Base-by-base conservation (phyloP, 2,113 vertebrate genomes). In the Anolis carolinensis region DNA sequence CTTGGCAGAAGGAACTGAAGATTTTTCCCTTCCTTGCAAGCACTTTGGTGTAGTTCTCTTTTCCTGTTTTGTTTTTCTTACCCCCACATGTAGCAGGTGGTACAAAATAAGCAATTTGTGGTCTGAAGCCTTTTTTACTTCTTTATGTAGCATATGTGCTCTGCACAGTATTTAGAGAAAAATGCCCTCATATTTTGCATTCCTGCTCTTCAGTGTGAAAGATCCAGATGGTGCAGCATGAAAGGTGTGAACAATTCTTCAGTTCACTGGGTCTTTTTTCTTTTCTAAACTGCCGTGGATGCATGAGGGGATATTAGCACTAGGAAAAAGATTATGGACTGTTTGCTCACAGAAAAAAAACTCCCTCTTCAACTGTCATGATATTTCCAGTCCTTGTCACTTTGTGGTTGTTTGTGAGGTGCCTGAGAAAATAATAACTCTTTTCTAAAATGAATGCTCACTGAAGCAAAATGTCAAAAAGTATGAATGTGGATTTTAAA, bases 181-280 rank as follows among this genome's bases (percentile, higher is more conserved):
- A 80, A 88, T 70, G 63, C 63, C 32, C 82, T 81, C 78, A 44
- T 84, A 88, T 88, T 81, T 81, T 84, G 78, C 63, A 4, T 88
- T 87, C 78, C 87, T 86, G 86, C 87, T 87, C 65, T 86, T n/a
- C 34, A 79, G 30, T 82, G 3, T 27, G 36, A 80, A 88, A 67
- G 65, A 84, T 86, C 87, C 85, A 90, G 84, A 82, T 87, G 90
- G 83, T 25, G 0, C 71, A 75, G 10, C 74, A 59, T 85, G 39
- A 0, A 1, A 91, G 73, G 83, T 88, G 83, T 84, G 82, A 93
- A 84, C 82, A 84, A 82, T 76, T 87, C 55, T 16, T 80, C 73
- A 90, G 86, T 48, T 92, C 86, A 90, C 21, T 44, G 79, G 88
- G 89, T 87, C 75, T 25, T 89, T 90, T 44, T 44, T 44, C 75